Evolutionary conservation across 1,140 invertebrate genomes (phyloP), one percentile per base, ranked within the genome.

Genomic region (Tribolium madens): DNA sequence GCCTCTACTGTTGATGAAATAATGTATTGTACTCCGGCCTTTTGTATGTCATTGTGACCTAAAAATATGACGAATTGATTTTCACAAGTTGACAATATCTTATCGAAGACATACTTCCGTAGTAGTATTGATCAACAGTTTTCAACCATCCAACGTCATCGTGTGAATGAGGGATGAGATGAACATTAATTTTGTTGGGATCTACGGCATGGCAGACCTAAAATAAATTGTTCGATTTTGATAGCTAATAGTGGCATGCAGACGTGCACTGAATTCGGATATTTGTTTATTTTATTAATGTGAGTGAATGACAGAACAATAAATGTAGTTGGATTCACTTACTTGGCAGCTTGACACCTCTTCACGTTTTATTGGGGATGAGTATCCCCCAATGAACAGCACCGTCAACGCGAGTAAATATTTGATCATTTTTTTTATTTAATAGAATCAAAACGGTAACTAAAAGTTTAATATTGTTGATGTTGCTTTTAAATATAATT

Each of bases 131-230:
- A 5, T 17, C 17, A 31, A 26, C 18, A 12, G 53, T 95, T 86
- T 94, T 94, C 15, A 94, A 86, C 94, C 94, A 95, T 1, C 94
- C 94, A 0, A 94, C 92, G 86, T 95, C 94, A 87, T 94, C 92
- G 84, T 95, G 94, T 1, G 89, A 88, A 79, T 91, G 91, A 0
- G 92, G 87, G 0, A 94, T 88, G 1, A 95, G 80, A 83, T 95
- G 93, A 0, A 94, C 90, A 84, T 94, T 94, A 12, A 92, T 78
- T 50, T 84, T 84, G 10, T 84, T 85, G 6, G 82, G 73, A 71
- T 88, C 86, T 2, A 81, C 75, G 60, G 81, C 79, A 17, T 88
- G 87, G 80, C 89, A 90, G 15, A 85, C 84, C 89, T 90, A 26
- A 84, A 85, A 76, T 71, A 9, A 21, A 69, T 52, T 17, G 36